Percentiles rank a stretch among this genome's conserved stretches.
phyloP scores from a whole-genome alignment of 2,797 vertebrate genomes.

The Champsocephalus esox region DNA sequence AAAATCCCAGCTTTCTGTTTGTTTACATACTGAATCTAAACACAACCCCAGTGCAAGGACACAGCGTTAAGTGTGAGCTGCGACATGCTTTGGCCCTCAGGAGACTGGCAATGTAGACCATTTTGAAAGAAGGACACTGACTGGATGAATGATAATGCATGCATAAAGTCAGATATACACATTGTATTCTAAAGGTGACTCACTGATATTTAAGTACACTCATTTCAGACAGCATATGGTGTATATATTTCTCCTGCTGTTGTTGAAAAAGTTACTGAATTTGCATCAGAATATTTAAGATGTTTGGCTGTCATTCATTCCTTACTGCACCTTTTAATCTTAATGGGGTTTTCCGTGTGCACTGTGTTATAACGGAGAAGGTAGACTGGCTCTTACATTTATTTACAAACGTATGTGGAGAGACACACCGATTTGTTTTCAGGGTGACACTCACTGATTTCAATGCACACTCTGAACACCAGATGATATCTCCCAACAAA shows the following conservation, averaged over 20 bases:
- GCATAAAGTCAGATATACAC: not conserved
- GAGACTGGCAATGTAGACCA: slow-evolving; percentile 21
- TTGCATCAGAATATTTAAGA: not conserved
- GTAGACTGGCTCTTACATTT: slow-evolving; percentile 11
- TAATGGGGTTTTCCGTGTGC: not conserved
- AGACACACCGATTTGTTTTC: slow-evolving; percentile 23
- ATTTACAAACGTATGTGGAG: slow-evolving; percentile 20
- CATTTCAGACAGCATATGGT: not conserved
- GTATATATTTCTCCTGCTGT: not conserved
- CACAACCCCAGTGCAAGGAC: slow-evolving; percentile 26
- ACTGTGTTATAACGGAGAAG: not conserved
- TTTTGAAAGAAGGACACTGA: slow-evolving; percentile 8
- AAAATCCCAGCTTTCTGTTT: slow-evolving; percentile 25
- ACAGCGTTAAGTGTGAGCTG: slow-evolving; percentile 1
- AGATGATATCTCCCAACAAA: slow-evolving; percentile 54
- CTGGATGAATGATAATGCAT: slow-evolving; percentile 5
- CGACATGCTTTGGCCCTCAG: slow-evolving; percentile 16
- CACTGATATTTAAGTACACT: not conserved
- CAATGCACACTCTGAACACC: slow-evolving; percentile 52
- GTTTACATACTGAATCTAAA: slow-evolving; percentile 37
- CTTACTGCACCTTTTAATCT: slow-evolving; percentile 2
- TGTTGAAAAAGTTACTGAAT: not conserved
- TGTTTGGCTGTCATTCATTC: not conserved
- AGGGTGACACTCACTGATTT: slow-evolving; percentile 34
- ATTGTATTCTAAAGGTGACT: not conserved